Base-by-base conservation (phyloP, 2,888 invertebrate species). In the Oscheius sp. region DNA sequence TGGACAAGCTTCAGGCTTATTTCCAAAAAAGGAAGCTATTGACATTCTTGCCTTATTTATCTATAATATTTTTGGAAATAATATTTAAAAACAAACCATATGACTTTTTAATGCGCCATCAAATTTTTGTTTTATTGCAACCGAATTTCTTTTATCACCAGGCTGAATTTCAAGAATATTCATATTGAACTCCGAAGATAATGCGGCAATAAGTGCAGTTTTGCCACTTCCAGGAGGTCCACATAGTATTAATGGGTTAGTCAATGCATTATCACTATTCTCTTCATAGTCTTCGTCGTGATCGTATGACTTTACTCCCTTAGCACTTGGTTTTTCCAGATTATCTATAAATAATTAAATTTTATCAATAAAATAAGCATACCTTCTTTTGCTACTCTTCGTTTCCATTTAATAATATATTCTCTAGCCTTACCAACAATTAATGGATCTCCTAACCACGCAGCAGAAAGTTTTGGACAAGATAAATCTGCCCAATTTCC, bases 161-260 rank as follows among this genome's bases (percentile, higher is more conserved):
- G 65, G 52, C 17, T 65, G 52, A 12, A 65, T 29, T 65, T 65
- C 65, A 15, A 65, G 25, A 3, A 65, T 17, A 25, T 65, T 37
- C n/a, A 50, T 52, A 27, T 52, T 37, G 15, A 65, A 34, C 23
- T 65, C 65, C 2, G 37, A 15, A 15, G 65, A 52, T 15, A 65
- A 39, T 10, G 27, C 20, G 0, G 52, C n/a, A n/a, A 65, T 65
- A 17, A 65, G 34, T 12, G 65, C 52, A 12, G 52, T 52, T 23
- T 65, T 65, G 20, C 65, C 65, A 34, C 17, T 50, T 15, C 52
- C 65, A 4, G 52, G 6, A 8, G 65, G 52, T 0, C 65, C 65
- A n/a, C 25, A 34, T 6, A 65, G 23, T 3, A 65, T 52, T 29
- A 65, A 27, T 17, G 65, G 65, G 37, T 65, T 65, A 17, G 50